Conservation (phyloP, 1,140 invertebrate species). For the Leptinotarsa lineolata region DNA sequence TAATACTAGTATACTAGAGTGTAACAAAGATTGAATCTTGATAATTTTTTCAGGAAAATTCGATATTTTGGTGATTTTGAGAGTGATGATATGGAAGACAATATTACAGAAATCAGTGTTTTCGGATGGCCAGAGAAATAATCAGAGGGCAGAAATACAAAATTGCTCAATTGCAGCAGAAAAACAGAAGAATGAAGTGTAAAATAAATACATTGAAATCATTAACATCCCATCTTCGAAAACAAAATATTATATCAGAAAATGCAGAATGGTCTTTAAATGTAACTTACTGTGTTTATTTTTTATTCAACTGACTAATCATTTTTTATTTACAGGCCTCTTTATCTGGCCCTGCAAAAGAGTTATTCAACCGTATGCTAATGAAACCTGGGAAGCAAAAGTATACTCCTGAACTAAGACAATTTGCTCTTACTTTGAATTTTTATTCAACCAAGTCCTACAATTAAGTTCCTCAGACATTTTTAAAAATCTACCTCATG, state of each 20-base stretch:
- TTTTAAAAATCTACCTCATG: not conserved
- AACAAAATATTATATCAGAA: not conserved
- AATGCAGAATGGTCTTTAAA: not conserved
- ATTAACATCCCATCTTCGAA: not conserved
- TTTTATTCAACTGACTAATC: not conserved
- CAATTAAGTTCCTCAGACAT: not conserved
- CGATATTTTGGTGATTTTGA: slow-evolving; percentile 2
- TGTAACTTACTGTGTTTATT: not conserved
- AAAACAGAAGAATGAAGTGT: not conserved
- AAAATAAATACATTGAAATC: not conserved
- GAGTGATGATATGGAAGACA: not conserved
- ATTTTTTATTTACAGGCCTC: not conserved
- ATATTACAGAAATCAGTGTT: not conserved
- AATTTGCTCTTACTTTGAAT: not conserved
- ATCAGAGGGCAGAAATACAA: not conserved
- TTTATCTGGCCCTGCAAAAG: not conserved
- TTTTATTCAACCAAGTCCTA: not conserved
- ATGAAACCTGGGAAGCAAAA: not conserved
- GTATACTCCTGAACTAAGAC: slow-evolving; percentile 1
- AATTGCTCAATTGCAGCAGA: not conserved
- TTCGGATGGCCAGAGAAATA: slow-evolving; percentile 1
- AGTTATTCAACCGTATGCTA: slow-evolving; percentile 5
- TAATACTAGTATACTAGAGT: too few species aligned
- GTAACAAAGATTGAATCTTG: not conserved
- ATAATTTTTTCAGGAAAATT: not conserved